Conservation (phyloP, 2,888 invertebrate genomes). For the Frankliniella intonsa region DNA sequence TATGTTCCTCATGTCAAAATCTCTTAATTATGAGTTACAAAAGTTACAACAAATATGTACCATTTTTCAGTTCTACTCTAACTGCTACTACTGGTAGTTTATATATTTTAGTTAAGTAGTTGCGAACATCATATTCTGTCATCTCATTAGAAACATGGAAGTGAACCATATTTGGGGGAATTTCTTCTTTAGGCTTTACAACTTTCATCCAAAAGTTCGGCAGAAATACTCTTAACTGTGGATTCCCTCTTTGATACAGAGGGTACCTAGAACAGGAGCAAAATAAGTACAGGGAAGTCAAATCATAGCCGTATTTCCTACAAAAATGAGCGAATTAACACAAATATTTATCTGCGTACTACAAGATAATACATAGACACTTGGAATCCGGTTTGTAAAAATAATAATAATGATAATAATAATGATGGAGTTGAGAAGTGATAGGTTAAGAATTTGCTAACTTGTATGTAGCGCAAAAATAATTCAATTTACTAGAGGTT, state of each 20-base stretch:
- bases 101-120: conserved; percentile 95
- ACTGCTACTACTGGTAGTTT: conserved; percentile 74
- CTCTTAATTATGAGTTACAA: background rate
- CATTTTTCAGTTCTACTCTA: conserved; percentile 66
- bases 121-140: conserved; percentile 83
- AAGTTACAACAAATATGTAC: conserved; percentile 46
- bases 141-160: conserved; percentile 93
- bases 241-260: conserved; percentile 83
- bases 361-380: background rate
- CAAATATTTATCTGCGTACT: no score
- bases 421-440: no score
- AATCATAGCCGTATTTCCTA: background rate
- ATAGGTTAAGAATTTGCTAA: no score
- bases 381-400: background rate
- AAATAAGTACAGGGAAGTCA: background rate
- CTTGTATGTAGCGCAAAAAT: no score
- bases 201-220: conserved; percentile 98
- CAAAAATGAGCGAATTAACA: background rate
- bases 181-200: conserved; percentile 59
- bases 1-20: background rate
- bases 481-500: no score
- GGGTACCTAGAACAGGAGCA: conserved; percentile 66
- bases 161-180: conserved; percentile 74
- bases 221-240: conserved; percentile 86
- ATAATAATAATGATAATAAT: no score